Evolutionary conservation across 1,140 invertebrate genomes (phyloP).

Genomic region (Matsumurasca onukii): DNA sequence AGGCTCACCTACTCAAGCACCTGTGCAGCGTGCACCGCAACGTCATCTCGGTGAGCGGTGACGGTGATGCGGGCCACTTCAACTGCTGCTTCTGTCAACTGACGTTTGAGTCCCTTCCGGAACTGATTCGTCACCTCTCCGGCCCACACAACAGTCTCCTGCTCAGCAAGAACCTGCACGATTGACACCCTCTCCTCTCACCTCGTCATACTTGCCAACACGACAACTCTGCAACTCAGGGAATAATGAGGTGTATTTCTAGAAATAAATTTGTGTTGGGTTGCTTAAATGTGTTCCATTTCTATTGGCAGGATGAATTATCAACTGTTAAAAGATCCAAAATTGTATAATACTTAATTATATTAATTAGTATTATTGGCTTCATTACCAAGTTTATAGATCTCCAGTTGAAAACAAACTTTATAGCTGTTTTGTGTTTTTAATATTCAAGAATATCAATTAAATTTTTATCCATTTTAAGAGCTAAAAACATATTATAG

Average conservation of each 20-base stretch:
- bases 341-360: neutral
- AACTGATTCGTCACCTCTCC: constrained; percentile 79
- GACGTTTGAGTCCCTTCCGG: constrained; percentile 78
- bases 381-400: too few relatives aligned
- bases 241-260: neutral
- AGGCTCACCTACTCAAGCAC: constrained; percentile 81
- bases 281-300: neutral
- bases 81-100: constrained; percentile 84
- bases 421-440: too few relatives aligned
- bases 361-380: neutral
- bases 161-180: constrained; percentile 81
- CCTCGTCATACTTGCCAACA: constrained; percentile 1
- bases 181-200: constrained; percentile 43
- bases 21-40: constrained; percentile 83
- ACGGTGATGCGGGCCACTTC: constrained; percentile 58
- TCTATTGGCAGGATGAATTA: neutral
- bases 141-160: constrained; percentile 83
- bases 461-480: neutral
- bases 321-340: neutral
- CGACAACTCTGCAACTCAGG: constrained; percentile 2
- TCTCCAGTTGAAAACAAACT: too few relatives aligned
- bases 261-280: neutral
- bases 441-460: too few relatives aligned
- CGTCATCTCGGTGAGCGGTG: constrained; percentile 71
- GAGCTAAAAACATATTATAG: neutral